Percentiles rank a stretch among this genome's conserved stretches.
Conservation (phyloP, 2,888 invertebrate species). For the Ernsta delagoae region DNA sequence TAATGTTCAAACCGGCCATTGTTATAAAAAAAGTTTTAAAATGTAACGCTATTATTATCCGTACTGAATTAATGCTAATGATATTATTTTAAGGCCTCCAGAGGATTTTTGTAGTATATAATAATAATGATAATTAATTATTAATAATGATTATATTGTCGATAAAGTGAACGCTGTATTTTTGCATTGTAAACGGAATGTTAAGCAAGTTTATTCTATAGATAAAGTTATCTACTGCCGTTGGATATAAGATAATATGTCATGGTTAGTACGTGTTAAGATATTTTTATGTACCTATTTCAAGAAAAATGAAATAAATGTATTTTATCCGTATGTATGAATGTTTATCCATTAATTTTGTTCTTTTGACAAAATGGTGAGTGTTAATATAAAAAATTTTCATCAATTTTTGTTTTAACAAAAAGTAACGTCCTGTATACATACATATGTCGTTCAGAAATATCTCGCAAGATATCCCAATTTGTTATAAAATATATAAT, state of each 20-base stretch:
- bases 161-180: slow-evolving; percentile 60
- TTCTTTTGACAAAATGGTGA: too few species aligned
- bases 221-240: slow-evolving; percentile 43
- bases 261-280: slow-evolving; percentile 9
- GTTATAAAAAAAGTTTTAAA: slow-evolving; percentile 51
- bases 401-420: background rate
- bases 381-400: too few species aligned
- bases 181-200: slow-evolving; percentile 63
- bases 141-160: background rate
- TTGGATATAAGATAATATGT: slow-evolving; percentile 26
- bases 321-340: too few species aligned
- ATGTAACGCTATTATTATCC: slow-evolving; percentile 47
- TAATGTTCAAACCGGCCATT: slow-evolving; percentile 76
- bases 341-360: background rate
- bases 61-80: slow-evolving; percentile 65
- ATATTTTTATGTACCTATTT: background rate
- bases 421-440: background rate
- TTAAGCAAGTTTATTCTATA: slow-evolving; percentile 33
- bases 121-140: background rate
- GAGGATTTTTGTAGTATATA: slow-evolving; percentile 42
- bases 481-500: too few species aligned
- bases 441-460: too few species aligned
- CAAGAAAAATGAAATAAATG: too few species aligned
- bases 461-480: too few species aligned
- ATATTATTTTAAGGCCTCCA: slow-evolving; percentile 60